Evolutionary conservation across 1,140 invertebrate species (phyloP), one percentile per base, ranked within the genome.

Genomic region (Dysdera silvatica): DNA sequence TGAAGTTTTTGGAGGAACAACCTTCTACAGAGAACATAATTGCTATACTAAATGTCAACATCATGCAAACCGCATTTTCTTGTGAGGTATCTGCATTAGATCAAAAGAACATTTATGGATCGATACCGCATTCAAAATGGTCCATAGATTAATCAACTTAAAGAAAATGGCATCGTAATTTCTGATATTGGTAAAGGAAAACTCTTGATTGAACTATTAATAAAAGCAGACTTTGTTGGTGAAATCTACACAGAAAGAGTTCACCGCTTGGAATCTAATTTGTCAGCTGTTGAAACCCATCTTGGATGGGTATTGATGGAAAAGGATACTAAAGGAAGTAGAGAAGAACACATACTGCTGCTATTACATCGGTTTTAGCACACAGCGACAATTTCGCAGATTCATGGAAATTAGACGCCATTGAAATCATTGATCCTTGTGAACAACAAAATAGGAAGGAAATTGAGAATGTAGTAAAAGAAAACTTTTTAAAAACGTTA

Each of bases 201-300:
- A 3, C 26, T 6, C 8, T 4, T 7, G n/a, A 51, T 63, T 7
- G 61, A 63, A 43, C 24, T 63, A 14, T 40, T 63, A 33, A 55
- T 49, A 29, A 45, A 45, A 29, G 37, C 43, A 33, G 52, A 63
- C 28, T 48, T 23, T 35, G 24, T 23, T 14, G 51, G 59, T 33
- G 26, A 49, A 10, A 48, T 74, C 29, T 75, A 69, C 73, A 74
- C 74, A 0, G 74, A 71, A 20, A 55, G 62, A 26, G 68, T 61
- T n/a, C 10, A 54, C n/a, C 40, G 69, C 8, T 51, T 76, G 26
- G 14, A 43, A 4, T 68, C 67, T 53, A 72, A 72, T 2, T 54
- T 75, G 14, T 65, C 71, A 16, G 73, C 71, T 18, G 7, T 72
- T 3, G 69, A 78, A 62, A 74, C 73, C 0, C 20, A 58, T 6